Base-by-base conservation (phyloP, 2,888 invertebrate genomes). In the Vanessa cardui region DNA sequence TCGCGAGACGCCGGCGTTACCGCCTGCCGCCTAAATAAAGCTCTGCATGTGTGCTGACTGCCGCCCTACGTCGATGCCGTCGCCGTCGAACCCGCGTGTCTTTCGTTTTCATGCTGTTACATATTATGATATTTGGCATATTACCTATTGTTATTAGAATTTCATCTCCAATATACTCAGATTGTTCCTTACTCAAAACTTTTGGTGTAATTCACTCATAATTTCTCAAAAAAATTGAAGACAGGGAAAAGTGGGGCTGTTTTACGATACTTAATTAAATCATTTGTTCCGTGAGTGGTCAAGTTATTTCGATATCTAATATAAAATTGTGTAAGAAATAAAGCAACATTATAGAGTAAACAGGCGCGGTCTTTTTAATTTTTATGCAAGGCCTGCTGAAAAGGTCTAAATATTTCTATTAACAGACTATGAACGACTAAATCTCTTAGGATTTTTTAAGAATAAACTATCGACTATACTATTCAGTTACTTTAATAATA, bases 21-120 rank as follows among this genome's bases (percentile, higher is more conserved):
- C 83, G 83, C 83, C 84, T 78, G 88, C 89, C 89, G 89, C 91
- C 90, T 92, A 92, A 92, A 92, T 91, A 90, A 91, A 91, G 89
- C 90, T 89, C 85, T 80, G 88, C 89, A 89, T 92, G 90, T 90
- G 89, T 87, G 87, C 82, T 82, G 77, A 77, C 80, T 80, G 84
- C 73, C 88, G 88, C 89, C 89, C 88, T 87, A 84, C 87, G 85
- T 72, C 75, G 73, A 71, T 72, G 77, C 72, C 76, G 75, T 68
- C 76, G 76, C 64, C 75, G 73, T 69, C 76, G 75, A 75, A 75
- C 74, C 66, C 72, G 69, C 79, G 75, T 78, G 76, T 73, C 75
- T 78, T 77, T 75, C 75, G 73, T 73, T 77, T 71, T 74, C 73
- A 76, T 76, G 75, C 75, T 75, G 64, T 72, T 74, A 76, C 76